Evolutionary conservation across 53 echinoderm and acorn worm species (phyloP), one percentile per base, ranked within the genome.

Genomic region (Pentamera pediparva): DNA sequence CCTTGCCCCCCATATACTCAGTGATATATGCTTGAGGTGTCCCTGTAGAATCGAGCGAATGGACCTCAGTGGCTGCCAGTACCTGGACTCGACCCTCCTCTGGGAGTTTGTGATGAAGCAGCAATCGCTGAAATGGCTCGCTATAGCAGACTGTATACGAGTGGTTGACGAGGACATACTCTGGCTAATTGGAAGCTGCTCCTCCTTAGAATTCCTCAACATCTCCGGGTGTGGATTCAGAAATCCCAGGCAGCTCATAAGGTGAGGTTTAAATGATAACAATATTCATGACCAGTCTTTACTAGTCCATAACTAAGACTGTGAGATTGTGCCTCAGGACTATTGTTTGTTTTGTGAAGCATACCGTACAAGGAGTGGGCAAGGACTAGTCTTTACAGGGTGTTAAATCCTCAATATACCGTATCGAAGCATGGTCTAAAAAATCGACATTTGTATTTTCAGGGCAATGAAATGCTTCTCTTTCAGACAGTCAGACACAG

Each of bases 151-250:
- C 17, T 92, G 92, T 43, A 82, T 75, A 41, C 79, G 82, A 65
- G 83, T 92, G 18, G 73, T 82, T 4, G 71, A 89, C 15, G 75
- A 85, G 4, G 65, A 79, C 13, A 50, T 92, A 18, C 81, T 85
- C 33, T 39, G 85, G 37, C 34, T 95, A 11, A 76, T 81, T 0
- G 61, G 82, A 39, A 78, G 90, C 60, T 90, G 90, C 45, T 62
- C 65, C 7, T 75, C 69, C 35, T 54, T 95, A 10, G 76, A 90
- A n/a, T 84, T 77, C 6, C 55, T 95, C 1, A 87, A 95, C n/a
- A 58, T 95, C 36, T 82, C 78, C 0, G 82, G 85, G 5, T 95
- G 95, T 61, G 87, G 85, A 84, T 79, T 86, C 6, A 73, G 85
- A 38, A 65, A 28, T 6, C 65, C 65, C 7, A 15, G 37, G 24